phyloP scores from a whole-genome alignment of 2,113 vertebrate genomes.

The Neogobius melanostomus region DNA sequence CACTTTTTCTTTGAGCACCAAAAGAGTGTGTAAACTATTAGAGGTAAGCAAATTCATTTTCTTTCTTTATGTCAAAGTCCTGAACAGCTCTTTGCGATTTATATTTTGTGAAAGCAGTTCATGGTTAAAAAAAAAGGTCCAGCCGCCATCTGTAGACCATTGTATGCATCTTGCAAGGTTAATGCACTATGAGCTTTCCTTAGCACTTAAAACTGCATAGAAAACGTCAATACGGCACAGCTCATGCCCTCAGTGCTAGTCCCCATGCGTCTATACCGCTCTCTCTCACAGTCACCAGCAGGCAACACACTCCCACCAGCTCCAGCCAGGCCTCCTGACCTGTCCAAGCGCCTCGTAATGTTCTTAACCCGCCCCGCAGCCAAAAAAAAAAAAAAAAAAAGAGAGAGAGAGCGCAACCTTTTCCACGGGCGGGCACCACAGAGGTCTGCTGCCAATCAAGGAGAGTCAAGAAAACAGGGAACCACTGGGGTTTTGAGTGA shows the following conservation, averaged over 20 bases:
- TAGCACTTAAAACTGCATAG: no score
- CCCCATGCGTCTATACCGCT: background rate
- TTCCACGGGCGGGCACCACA: slow-evolving; percentile 39
- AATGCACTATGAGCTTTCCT: no score
- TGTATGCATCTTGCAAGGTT: no score
- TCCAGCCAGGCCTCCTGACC: slow-evolving; percentile 49
- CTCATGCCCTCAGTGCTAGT: background rate
- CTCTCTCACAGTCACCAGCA: slow-evolving; percentile 1
- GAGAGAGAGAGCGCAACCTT: slow-evolving; percentile 38
- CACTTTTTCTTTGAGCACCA: no score
- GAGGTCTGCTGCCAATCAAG: slow-evolving; percentile 22
- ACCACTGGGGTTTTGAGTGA: slow-evolving; percentile 54
- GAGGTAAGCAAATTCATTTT: no score
- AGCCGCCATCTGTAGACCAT: no score
- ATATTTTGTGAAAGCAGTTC: no score
- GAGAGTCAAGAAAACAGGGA: slow-evolving; percentile 52
- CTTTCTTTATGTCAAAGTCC: no score
- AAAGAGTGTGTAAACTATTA: no score
- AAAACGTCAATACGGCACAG: background rate
- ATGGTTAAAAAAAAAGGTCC: no score
- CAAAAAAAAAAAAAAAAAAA: background rate
- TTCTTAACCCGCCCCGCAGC: slow-evolving; percentile 55
- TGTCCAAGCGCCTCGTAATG: slow-evolving; percentile 48
- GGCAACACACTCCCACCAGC: slow-evolving; percentile 23
- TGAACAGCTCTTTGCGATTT: no score